Base-by-base conservation (phyloP, 2,888 invertebrate genomes). In the Calliphora vomitoria region DNA sequence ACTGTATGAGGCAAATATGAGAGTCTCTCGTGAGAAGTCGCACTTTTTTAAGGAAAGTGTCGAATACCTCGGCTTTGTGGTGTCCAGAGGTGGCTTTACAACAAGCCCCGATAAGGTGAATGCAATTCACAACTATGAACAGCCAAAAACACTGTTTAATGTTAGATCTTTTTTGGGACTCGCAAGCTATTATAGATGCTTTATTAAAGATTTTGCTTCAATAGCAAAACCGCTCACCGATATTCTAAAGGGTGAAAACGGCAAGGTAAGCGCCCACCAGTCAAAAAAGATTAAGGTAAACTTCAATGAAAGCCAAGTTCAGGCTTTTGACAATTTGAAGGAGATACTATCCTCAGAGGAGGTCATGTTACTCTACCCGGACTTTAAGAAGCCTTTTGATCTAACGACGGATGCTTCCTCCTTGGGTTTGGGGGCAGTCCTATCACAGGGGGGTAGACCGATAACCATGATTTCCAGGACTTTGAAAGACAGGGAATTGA, bases 221-320 rank as follows among this genome's bases (percentile, higher is more conserved):
- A n/a, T n/a, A n/a, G n/a, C 89, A 47, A 89, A 80, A 66, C 87
- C 89, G 3, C 44, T 89, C 10, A 88, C 86, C 13, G 87, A 89
- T 44, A 87, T 88, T 41, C 75, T 89, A 18, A 88, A 87, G 25
- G 87, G 88, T 0, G 88, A 88, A 72, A 89, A 90, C 53, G 89
- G 88, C 25, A 87, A 79, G 47, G 72, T 89, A 8, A 79, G 84
- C 38, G 79, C 89, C 10, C 35, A 68, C 13, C 72, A 78, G 47
- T 89, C 83, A 35, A 89, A 86, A 44, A 85, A 44, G 8, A 20
- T 60, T 25, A 58, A 78, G 44, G 64, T 86, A 4, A 47, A 81
- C 11, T 74, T 89, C 31, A 78, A 88, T 53, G 78, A 82, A 53
- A 72, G 84, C 47, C 75, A 80, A 44, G 18, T 79, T n/a, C 41